These are phyloP conservation scores for Clistopyga incitator DNA, from an alignment of 2,888 invertebrate species.

Conservation along the genomic window DNA sequence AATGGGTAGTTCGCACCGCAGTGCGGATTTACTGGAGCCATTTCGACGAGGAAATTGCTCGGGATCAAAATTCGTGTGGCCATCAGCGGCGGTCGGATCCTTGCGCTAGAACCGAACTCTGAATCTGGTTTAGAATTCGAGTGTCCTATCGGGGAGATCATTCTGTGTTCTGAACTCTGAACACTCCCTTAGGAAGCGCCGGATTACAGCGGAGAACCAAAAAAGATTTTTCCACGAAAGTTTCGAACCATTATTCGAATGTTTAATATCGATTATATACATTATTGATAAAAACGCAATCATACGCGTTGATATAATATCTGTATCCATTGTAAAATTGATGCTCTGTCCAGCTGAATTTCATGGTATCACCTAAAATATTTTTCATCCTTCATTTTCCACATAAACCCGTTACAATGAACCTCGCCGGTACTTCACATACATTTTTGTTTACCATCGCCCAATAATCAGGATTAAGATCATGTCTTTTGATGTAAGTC, in stretches of 20 bases:
- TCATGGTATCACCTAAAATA: too few relatives aligned
- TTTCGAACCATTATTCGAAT: too few relatives aligned
- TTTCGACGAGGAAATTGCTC: slow-evolving; percentile 66
- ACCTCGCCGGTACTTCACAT: too few relatives aligned
- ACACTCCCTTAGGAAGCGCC: slow-evolving; percentile 20
- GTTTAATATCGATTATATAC: too few relatives aligned
- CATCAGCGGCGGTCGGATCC: slow-evolving; percentile 34
- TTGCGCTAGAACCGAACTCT: slow-evolving; percentile 13
- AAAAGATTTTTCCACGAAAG: not conserved
- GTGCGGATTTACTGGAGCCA: slow-evolving; percentile 62
- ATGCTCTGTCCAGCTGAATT: too few relatives aligned
- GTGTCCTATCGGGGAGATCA: slow-evolving; percentile 18
- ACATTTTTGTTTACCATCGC: too few relatives aligned
- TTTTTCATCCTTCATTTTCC: too few relatives aligned
- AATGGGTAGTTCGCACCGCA: slow-evolving; percentile 58
- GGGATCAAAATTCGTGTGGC: slow-evolving; percentile 59
- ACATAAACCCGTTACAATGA: too few relatives aligned
- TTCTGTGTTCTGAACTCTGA: not conserved
- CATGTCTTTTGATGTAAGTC: too few relatives aligned
- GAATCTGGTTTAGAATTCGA: slow-evolving; percentile 48
- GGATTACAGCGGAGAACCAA: slow-evolving; percentile 35
- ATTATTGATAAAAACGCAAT: not conserved
- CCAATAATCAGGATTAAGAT: too few relatives aligned
- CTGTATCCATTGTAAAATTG: too few relatives aligned
- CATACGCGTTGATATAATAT: not conserved